Evolutionary conservation across 2,797 vertebrate genomes (phyloP).

Genomic region (Hafferia zeledoni): DNA sequence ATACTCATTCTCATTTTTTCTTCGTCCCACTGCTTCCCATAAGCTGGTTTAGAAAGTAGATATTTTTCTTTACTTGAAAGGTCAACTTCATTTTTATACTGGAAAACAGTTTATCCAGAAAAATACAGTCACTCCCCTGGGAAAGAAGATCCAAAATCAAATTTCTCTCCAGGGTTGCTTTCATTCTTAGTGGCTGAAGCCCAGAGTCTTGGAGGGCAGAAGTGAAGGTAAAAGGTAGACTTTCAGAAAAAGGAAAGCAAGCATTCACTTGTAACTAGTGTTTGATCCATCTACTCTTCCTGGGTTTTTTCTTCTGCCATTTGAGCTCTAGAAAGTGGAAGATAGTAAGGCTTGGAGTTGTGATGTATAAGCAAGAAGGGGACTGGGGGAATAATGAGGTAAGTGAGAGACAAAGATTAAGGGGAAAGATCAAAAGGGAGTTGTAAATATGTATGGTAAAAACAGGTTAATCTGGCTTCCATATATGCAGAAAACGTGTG

Average conservation of each 20-base stretch:
- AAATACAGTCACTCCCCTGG: background rate
- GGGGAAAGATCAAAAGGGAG: background rate
- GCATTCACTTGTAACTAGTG: background rate
- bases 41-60: background rate
- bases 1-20: background rate
- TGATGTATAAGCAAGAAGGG: background rate
- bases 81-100: background rate
- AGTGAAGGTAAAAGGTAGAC: background rate
- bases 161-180: background rate
- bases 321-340: background rate
- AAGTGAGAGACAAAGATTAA: background rate
- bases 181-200: background rate
- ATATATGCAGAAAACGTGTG: background rate
- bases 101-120: background rate
- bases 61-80: background rate
- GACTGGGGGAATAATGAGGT: background rate
- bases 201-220: background rate
- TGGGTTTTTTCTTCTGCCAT: background rate
- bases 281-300: background rate
- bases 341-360: background rate
- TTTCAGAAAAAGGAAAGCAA: background rate
- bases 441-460: background rate
- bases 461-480: background rate
- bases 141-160: background rate
- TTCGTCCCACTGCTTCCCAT: background rate